These are phyloP conservation scores for Arctia plantaginis DNA, from an alignment of 2,888 invertebrate species.

Conservation along the genomic window DNA sequence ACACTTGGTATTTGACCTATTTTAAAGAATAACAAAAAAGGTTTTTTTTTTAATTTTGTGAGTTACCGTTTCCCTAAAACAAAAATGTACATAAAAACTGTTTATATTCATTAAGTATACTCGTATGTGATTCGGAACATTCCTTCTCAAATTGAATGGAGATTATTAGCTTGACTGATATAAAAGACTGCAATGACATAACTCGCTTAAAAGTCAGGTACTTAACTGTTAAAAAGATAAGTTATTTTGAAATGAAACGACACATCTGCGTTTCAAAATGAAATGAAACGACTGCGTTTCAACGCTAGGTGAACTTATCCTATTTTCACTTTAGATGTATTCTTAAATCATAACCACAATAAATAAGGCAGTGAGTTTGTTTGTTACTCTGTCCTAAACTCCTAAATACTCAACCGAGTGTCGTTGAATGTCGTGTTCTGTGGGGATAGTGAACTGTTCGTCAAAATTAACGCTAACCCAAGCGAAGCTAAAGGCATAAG, in stretches of 20 bases:
- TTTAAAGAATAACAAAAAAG: background rate
- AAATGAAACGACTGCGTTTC: no score
- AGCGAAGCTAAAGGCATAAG: background rate
- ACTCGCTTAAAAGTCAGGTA: slow-evolving; percentile 1
- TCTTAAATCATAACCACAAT: background rate
- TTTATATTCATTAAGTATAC: background rate
- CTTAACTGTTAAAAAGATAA: background rate
- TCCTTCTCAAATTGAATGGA: background rate
- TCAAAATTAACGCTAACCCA: background rate
- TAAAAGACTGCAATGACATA: slow-evolving; percentile 3
- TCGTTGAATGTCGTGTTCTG: background rate
- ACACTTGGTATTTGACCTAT: background rate
- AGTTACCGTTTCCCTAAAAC: no score
- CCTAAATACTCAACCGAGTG: background rate
- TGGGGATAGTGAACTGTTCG: background rate
- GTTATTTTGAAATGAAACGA: background rate
- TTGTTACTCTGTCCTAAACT: background rate
- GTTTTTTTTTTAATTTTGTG: no score
- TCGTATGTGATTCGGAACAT: background rate
- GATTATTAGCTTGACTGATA: slow-evolving; percentile 1
- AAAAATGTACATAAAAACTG: no score
- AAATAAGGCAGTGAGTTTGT: no score
- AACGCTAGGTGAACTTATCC: background rate
- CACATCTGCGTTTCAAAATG: no score
- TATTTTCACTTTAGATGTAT: background rate